A percentile compares a stretch with the other conserved stretches of the same genome.
Evolutionary conservation across 2,888 invertebrate species (phyloP).

Genomic region (Cheilosia impressa): DNA sequence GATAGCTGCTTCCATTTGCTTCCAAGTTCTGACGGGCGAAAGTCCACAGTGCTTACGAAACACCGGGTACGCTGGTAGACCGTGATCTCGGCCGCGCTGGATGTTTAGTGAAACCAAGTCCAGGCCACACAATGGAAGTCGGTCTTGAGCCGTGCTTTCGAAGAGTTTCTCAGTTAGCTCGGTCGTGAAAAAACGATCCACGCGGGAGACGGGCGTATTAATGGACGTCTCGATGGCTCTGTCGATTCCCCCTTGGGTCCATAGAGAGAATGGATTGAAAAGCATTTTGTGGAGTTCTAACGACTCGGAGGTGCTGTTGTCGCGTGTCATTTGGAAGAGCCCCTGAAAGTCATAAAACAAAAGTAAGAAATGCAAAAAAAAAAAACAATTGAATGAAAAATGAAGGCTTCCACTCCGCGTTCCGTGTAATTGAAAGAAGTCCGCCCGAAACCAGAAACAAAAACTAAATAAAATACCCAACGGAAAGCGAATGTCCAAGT

Average conservation of each 20-base stretch:
- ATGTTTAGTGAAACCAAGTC: constrained; percentile 95
- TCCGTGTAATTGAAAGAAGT: no score
- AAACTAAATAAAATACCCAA: no score
- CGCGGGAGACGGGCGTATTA: constrained; percentile 86
- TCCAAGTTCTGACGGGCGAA: constrained; percentile 86
- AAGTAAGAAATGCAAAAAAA: background rate
- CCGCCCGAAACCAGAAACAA: no score
- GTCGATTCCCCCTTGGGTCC: constrained; percentile 86
- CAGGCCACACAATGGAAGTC: constrained; percentile 87
- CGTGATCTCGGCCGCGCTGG: constrained; percentile 95
- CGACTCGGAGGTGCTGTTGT: constrained; percentile 86
- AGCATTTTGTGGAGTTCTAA: constrained; percentile 91
- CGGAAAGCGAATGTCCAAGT: no score
- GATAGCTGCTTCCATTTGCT: constrained; percentile 87
- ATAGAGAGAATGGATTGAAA: constrained; percentile 91
- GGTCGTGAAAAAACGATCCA: constrained; percentile 82
- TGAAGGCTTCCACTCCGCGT: no score
- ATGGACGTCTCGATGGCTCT: constrained; percentile 88
- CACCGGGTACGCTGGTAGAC: constrained; percentile 90
- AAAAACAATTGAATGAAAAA: no score
- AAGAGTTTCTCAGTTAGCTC: constrained; percentile 83
- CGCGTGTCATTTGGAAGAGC: constrained; percentile 88
- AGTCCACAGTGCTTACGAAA: constrained; percentile 92
- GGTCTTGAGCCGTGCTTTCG: constrained; percentile 78
- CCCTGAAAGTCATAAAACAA: constrained; percentile 83